Conservation (phyloP, 2,888 invertebrate species). For the Orthosia gothica region DNA sequence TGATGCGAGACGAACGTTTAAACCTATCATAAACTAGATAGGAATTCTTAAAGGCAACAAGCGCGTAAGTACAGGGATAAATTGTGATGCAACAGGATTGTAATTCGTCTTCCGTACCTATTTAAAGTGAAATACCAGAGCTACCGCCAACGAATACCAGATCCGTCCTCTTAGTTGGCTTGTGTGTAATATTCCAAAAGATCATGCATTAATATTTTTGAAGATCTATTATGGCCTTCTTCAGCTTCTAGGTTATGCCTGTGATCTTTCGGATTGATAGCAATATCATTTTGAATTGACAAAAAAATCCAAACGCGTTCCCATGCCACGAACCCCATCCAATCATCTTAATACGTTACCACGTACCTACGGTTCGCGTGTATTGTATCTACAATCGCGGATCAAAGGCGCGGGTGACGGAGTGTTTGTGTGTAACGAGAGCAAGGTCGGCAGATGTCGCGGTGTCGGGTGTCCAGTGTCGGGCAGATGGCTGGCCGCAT, state of each 20-base stretch:
- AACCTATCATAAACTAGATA: constrained; percentile 52
- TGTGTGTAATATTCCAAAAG: background rate
- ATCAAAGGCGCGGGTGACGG: constrained; percentile 31
- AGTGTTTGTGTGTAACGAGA: constrained; percentile 57
- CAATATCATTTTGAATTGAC: background rate
- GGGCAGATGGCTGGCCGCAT: constrained; percentile 56
- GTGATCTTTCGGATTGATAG: background rate
- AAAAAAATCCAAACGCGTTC: background rate
- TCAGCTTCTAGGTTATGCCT: background rate
- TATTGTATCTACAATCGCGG: constrained; percentile 16
- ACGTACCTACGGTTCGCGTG: constrained; percentile 7
- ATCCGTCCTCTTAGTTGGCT: too few relatives aligned
- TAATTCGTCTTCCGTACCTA: background rate
- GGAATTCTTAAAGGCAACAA: constrained; percentile 43
- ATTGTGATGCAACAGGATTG: constrained; percentile 26
- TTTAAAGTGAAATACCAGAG: too few relatives aligned
- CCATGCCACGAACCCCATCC: background rate
- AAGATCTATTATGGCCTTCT: background rate
- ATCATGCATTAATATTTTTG: background rate
- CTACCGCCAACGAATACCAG: too few relatives aligned
- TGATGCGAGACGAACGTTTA: constrained; percentile 57
- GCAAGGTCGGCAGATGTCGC: constrained; percentile 74
- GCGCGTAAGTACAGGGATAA: background rate
- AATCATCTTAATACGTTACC: background rate
- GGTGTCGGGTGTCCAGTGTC: constrained; percentile 74